Conservation (phyloP, 2,888 invertebrate genomes). For the Psylliodes chrysocephalus region DNA sequence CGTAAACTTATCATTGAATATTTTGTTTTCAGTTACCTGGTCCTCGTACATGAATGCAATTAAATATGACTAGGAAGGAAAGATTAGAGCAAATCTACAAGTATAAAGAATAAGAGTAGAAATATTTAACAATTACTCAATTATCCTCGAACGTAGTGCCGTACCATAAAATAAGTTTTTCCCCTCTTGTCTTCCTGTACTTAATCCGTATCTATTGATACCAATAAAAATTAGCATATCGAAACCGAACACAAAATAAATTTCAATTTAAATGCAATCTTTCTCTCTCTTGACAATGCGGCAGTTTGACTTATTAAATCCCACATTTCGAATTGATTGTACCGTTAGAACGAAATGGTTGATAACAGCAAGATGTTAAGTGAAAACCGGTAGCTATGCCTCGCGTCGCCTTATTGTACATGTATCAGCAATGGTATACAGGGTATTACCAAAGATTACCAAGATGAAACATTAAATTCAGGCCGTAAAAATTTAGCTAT, state of each 20-base stretch:
- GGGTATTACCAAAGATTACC: conserved; percentile 4
- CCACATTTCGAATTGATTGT: conserved; percentile 24
- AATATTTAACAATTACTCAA: too few relatives aligned
- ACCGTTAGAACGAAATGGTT: conserved; percentile 26
- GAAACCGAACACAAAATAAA: conserved; percentile 13
- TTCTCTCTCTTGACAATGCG: conserved; percentile 13
- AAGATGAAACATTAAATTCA: too few relatives aligned
- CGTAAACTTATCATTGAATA: too few relatives aligned
- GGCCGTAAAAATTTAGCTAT: too few relatives aligned
- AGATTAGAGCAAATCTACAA: too few relatives aligned
- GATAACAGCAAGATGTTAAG: conserved; percentile 23
- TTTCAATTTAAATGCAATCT: conserved; percentile 24
- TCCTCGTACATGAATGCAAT: too few relatives aligned
- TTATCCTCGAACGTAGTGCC: too few relatives aligned
- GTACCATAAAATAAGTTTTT: too few relatives aligned
- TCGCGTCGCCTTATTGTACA: conserved; percentile 10
- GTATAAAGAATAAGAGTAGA: too few relatives aligned
- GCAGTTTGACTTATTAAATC: conserved; percentile 22
- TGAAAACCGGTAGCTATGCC: conserved; percentile 29
- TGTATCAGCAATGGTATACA: conserved; percentile 7
- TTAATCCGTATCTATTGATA: conserved; percentile 7
- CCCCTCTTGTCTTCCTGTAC: not conserved
- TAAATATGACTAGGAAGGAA: too few relatives aligned
- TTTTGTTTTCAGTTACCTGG: too few relatives aligned
- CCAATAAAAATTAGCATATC: conserved; percentile 12